Evolutionary conservation across 2,113 vertebrate genomes (phyloP).

Genomic region (Calidris pugnax): DNA sequence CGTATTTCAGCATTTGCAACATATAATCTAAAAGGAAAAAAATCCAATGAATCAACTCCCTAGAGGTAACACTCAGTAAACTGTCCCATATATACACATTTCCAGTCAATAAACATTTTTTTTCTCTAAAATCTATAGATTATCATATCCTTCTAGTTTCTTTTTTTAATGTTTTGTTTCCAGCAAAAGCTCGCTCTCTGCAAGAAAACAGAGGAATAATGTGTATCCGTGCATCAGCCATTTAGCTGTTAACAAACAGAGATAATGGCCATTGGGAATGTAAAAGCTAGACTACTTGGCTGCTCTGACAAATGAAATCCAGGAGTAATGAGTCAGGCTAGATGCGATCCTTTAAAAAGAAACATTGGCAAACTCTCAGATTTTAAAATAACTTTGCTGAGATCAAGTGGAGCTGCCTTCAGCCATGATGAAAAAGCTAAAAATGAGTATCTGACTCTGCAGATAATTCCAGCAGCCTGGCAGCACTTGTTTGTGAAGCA

Average conservation of each 20-base stretch:
- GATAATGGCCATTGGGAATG: constrained; percentile 52
- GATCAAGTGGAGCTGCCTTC: constrained; percentile 62
- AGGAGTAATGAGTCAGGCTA: constrained; percentile 65
- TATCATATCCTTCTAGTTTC: background rate
- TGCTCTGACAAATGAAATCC: constrained; percentile 69
- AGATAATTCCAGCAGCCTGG: constrained; percentile 53
- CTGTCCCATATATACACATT: background rate
- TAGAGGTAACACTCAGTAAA: background rate
- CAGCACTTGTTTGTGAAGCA: background rate
- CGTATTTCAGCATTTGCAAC: background rate
- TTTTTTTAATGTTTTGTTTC: constrained; percentile 1
- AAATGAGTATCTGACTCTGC: constrained; percentile 52
- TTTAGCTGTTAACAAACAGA: constrained; percentile 67
- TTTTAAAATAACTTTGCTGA: constrained; percentile 72
- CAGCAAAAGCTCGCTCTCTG: background rate
- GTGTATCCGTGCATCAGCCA: constrained; percentile 4
- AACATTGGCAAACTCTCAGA: constrained; percentile 63
- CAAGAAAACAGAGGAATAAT: constrained; percentile 54
- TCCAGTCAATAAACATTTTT: background rate
- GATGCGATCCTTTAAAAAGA: constrained; percentile 68
- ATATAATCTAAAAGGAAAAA: background rate
- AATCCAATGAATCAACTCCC: background rate
- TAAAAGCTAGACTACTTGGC: constrained; percentile 41
- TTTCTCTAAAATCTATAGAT: background rate
- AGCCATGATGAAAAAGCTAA: constrained; percentile 59